These are phyloP conservation scores for Plagodis dolabraria DNA, from an alignment of 2,888 invertebrate genomes.

Conservation along the genomic window DNA sequence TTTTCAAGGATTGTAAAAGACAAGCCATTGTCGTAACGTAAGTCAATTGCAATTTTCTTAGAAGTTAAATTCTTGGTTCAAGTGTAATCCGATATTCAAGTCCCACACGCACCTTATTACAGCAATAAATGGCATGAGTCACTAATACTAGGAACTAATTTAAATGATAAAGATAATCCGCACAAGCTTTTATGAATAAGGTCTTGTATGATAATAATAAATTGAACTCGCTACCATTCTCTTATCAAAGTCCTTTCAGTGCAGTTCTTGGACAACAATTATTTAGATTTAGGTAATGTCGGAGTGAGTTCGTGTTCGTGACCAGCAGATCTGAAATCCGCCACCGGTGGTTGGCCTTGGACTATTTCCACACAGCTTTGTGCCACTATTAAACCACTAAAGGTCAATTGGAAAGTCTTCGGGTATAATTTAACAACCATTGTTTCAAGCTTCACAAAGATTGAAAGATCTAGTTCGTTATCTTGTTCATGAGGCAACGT, in stretches of 20 bases:
- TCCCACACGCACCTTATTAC: constrained; percentile 15
- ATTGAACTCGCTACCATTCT: constrained; percentile 24
- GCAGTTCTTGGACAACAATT: constrained; percentile 51
- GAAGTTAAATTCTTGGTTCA: constrained; percentile 2
- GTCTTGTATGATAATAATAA: constrained; percentile 17
- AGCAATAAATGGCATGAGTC: constrained; percentile 20
- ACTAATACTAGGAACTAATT: constrained; percentile 15
- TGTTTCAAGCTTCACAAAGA: constrained; percentile 32
- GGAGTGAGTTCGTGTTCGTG: constrained; percentile 63
- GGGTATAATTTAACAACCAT: constrained; percentile 42
- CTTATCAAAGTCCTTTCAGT: constrained; percentile 45
- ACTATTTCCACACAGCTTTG: constrained; percentile 74
- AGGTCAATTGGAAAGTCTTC: constrained; percentile 77
- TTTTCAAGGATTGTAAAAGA: not conserved
- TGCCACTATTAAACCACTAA: constrained; percentile 45
- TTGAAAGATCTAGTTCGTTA: constrained; percentile 31
- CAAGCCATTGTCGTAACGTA: constrained; percentile 7
- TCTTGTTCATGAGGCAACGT: constrained; percentile 29
- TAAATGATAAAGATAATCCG: constrained; percentile 1
- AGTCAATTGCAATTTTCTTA: constrained; percentile 15
- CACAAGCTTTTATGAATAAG: constrained; percentile 4
- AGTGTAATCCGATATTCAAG: constrained; percentile 16
- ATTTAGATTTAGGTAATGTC: constrained; percentile 58
- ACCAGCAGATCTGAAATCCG: constrained; percentile 78
- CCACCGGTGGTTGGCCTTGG: constrained; percentile 74